Evolutionary conservation across 2,888 invertebrate species (phyloP), one percentile per base, ranked within the genome.

Genomic region (Eilema griseolum): DNA sequence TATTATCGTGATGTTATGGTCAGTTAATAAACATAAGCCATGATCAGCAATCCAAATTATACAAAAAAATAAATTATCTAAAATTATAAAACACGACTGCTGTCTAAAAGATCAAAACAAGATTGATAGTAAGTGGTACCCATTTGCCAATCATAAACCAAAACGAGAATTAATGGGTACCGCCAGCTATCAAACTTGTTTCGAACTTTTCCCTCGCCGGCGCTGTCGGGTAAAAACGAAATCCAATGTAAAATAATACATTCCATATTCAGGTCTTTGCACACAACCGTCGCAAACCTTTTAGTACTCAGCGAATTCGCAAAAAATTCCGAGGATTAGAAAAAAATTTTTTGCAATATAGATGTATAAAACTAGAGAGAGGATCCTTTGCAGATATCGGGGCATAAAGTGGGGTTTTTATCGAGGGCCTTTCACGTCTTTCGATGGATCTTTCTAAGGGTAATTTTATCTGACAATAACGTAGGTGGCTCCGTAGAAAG

Each of bases 321-420:
- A 31, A 69, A 72, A 69, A 69, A 67, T 63, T 12, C 61, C 61
- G 63, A 41, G 70, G 24, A 74, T 67, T 64, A 69, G 63, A 46
- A 76, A 70, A n/a, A 70, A 71, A 73, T 74, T 69, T 73, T 71
- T 71, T 74, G 67, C 66, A 64, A 70, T 72, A 77, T 74, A 72
- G 65, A 62, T 72, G 65, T 65, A 80, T 78, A 73, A 76, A 73
- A 71, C 60, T 75, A 66, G 59, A 59, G 37, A 62, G 67, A 75
- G 70, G 63, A 75, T 78, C 69, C 72, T 74, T 73, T 63, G 61
- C 61, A 73, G 80, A 81, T 84, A 83, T 79, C 74, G 69, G 61
- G 57, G 56, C 74, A 83, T 83, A 85, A 84, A 84, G 65, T 73
- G 69, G 73, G 37, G 78, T 79, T 80, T 86, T 87, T 86, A 86